Conservation (phyloP, 2,797 vertebrate genomes). For the Rhynchotus rufescens region DNA sequence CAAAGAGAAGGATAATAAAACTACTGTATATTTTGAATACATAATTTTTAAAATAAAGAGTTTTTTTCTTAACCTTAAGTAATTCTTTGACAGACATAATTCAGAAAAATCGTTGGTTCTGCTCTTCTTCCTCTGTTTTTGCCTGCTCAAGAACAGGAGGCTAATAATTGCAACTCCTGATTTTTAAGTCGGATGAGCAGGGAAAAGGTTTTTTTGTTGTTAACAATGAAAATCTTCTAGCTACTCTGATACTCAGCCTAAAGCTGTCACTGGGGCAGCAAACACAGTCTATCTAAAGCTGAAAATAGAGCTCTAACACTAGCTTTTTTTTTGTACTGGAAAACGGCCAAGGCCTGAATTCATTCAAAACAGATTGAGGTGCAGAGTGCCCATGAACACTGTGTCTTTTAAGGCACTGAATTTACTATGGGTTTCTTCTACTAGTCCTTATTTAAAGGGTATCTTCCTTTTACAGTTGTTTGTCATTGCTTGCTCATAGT, state of each 20-base stretch:
- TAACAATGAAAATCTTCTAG: neutral
- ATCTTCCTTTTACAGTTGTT: neutral
- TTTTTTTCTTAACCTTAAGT: constrained; percentile 74
- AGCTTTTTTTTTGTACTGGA: neutral
- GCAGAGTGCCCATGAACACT: rapidly evolving
- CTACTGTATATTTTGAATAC: constrained; percentile 82
- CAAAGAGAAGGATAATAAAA: constrained; percentile 48
- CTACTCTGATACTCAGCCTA: neutral
- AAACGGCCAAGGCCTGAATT: neutral
- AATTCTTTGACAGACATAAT: neutral
- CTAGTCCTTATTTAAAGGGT: neutral
- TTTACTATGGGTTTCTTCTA: neutral
- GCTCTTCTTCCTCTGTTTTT: neutral
- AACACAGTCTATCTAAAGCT: neutral
- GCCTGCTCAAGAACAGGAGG: neutral
- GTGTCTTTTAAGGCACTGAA: neutral
- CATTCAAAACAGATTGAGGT: neutral
- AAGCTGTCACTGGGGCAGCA: neutral
- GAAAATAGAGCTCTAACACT: neutral
- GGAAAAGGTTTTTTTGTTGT: too few relatives aligned
- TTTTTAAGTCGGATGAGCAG: too few relatives aligned
- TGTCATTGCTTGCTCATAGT: neutral
- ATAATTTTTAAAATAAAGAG: constrained; percentile 81
- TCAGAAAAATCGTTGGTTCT: neutral
- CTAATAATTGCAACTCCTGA: neutral